These are phyloP conservation scores for Myopa testacea DNA, from an alignment of 2,888 invertebrate species.

Conservation along the genomic window DNA sequence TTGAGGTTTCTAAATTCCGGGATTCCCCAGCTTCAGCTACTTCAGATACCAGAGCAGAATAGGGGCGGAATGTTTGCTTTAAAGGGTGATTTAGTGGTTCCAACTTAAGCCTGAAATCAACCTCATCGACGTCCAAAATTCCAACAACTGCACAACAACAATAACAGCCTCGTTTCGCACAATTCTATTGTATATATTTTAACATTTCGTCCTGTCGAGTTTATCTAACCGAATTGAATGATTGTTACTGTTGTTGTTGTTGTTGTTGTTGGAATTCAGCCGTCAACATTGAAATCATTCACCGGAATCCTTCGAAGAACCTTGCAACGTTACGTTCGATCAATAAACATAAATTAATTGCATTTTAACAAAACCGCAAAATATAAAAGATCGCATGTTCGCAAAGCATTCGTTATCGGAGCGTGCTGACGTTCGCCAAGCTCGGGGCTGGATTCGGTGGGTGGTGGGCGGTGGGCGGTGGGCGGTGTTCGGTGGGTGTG, in stretches of 20 bases:
- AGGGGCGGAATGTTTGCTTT: too few species aligned
- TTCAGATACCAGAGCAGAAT: too few species aligned
- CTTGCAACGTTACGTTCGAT: constrained; percentile 1
- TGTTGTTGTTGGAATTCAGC: constrained; percentile 24
- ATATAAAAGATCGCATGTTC: constrained; percentile 29
- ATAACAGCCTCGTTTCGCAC: too few species aligned
- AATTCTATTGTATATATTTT: too few species aligned
- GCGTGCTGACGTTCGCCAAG: neutral
- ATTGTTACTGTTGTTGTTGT: constrained; percentile 28
- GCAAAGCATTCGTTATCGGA: constrained; percentile 13
- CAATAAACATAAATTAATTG: constrained; percentile 25
- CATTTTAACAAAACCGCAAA: constrained; percentile 23
- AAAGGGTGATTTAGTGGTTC: too few species aligned
- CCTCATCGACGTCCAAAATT: too few species aligned
- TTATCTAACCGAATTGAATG: neutral
- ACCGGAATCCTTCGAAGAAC: neutral
- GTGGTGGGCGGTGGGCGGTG: neutral
- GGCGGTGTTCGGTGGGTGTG: neutral
- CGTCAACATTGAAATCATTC: neutral
- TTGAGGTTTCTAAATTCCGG: too few species aligned
- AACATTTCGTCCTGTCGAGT: too few species aligned
- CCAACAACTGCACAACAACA: too few species aligned
- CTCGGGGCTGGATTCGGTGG: neutral
- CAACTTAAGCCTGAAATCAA: too few species aligned
- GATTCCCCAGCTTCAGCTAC: too few species aligned